Base-by-base conservation (phyloP, 2,113 vertebrate species). In the Hucho hucho region DNA sequence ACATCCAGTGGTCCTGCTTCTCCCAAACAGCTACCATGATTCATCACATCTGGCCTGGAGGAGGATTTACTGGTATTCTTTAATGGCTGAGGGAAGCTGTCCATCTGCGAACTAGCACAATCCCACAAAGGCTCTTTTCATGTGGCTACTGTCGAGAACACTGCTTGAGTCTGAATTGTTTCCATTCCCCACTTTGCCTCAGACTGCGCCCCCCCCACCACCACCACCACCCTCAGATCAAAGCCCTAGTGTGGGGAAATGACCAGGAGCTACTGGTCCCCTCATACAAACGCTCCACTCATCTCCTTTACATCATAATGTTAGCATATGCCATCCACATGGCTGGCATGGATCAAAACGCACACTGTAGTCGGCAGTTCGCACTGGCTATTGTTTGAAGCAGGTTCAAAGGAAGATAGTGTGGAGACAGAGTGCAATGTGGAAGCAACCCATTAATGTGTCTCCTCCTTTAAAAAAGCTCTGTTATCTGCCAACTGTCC, bases 281-380 rank as follows among this genome's bases (percentile, higher is more conserved):
- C 81, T 82, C 72, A 86, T 83, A 82, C 82, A 92, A 90, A 85
- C 85, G 37, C 70, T 81, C 75, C 49, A 84, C 77, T 85, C 91
- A 73, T 32, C 77, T 84, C 69, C 80, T 84, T 77, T 76, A 81
- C 86, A 86, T 88, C 83, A 85, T 82, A 87, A 86, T 86, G 89
- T 90, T 89, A 92, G 88, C 95, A 96, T 94, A 94, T 95, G 95
- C 92, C 93, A 92, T 92, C 88, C 96, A 96, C 94, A 95, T 95
- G 94, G 93, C 91, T 93, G 92, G 92, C 93, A 95, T 77, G 84
- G 91, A 93, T 93, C 92, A 93, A 93, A 93, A 94, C 91, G 82
- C 83, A 86, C 88, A 90, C 67, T 76, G 74, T 90, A 73, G 75
- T 77, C 12, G 6, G 20, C 59, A 63, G 85, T 46, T 75, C 79